phyloP scores from a whole-genome alignment of 2,113 vertebrate genomes.

The Lucifuga dentata region DNA sequence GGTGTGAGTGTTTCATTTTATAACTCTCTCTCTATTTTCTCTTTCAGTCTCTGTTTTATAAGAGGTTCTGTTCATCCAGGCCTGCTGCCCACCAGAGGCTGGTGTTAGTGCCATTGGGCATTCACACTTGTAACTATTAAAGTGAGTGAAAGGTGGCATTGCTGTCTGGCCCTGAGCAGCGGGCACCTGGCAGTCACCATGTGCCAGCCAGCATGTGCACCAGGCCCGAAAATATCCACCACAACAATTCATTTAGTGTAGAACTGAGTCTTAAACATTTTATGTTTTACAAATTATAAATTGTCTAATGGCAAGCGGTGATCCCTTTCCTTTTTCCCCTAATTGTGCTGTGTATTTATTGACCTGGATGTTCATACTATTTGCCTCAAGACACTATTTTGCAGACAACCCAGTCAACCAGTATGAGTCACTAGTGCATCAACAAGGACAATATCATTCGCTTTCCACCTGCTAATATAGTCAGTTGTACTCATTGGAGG shows the following conservation, averaged over 20 bases:
- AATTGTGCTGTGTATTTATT: no score
- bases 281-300: no score
- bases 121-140: constrained; percentile 65
- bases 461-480: no score
- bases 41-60: constrained; percentile 57
- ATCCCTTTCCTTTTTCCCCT: no score
- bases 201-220: constrained; percentile 60
- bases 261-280: background rate
- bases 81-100: constrained; percentile 65
- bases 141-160: constrained; percentile 68
- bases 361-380: no score
- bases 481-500: no score
- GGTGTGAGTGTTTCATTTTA: constrained; percentile 68
- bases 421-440: no score
- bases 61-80: constrained; percentile 66
- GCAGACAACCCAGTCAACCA: no score
- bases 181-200: constrained; percentile 63
- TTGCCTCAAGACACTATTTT: no score
- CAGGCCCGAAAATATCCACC: constrained; percentile 57
- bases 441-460: no score
- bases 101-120: constrained; percentile 57
- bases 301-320: no score
- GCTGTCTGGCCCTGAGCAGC: constrained; percentile 62
- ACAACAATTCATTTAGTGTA: constrained; percentile 39
- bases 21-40: constrained; percentile 55